Base-by-base conservation (phyloP, 2,797 vertebrate genomes). In the Megaceryle alcyon region DNA sequence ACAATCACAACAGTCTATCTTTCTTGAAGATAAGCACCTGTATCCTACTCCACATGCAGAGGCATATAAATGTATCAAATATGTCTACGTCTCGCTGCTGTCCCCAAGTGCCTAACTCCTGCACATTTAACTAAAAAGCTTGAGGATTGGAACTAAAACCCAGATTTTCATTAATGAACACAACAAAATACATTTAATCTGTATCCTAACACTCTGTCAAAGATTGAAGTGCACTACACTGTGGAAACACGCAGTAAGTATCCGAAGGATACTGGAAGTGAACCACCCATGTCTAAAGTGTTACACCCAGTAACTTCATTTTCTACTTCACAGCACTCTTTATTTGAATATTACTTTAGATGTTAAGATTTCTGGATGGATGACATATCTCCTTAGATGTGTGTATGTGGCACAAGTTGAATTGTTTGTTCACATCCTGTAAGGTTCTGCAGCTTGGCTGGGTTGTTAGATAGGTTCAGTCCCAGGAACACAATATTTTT, bases 351-450 rank as follows among this genome's bases (percentile, higher is more conserved):
- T 54, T 37, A 43, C 13, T 66, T 61, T 5, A 53, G 18, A 31
- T 65, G 41, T 80, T 57, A 71, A 49, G 19, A 53, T 59, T 59
- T 68, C 54, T 70, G 71, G 15, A 53, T 26, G 46, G 22, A 31
- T 29, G 35, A 14, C 33, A 44, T 17, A 44, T 17, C 63, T 88
- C 21, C n/a, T 56, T 56, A 82, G 37, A 61, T 33, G 31, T 1
- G 0, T 10, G 28, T 3, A 41, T 0, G 1, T 14, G 33, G 14
- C 59, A 80, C 5, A 23, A 60, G 17, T 63, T n/a, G 12, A 82
- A 44, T 22, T 51, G 44, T 18, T n/a, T 51, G 12, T 63, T 76
- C 29, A 73, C 17, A 90, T 17, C 22, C 63, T 28, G 15, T 17
- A 60, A 46, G 31, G 46, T 76, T 46, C 65, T 77, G 44, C 63